These are phyloP conservation scores for Acropora tenuis DNA, from an alignment of 64 coral and sea anemone species.

Conservation along the genomic window DNA sequence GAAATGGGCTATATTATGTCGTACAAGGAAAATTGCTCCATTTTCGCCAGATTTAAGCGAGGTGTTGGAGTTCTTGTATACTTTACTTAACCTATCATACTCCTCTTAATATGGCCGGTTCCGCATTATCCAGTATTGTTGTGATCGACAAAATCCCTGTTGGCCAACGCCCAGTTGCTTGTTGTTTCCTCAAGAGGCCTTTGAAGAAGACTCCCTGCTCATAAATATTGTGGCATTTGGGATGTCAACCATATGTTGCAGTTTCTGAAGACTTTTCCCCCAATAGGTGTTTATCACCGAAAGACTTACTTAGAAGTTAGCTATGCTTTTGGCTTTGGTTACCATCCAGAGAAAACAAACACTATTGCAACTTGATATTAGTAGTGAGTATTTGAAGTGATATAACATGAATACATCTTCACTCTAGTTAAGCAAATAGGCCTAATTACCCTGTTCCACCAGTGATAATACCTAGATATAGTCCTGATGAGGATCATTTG, in stretches of 20 bases:
- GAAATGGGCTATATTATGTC: conserved; percentile 65
- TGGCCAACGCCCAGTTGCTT: conserved; percentile 54
- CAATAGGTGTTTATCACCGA: not conserved
- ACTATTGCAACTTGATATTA: too few species aligned
- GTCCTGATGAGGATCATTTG: conserved; percentile 37
- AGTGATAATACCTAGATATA: conserved; percentile 72
- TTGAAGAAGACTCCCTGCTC: conserved; percentile 53
- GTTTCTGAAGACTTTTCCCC: conserved; percentile 40
- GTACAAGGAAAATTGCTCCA: too few species aligned
- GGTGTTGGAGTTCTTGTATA: too few species aligned
- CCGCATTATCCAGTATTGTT: conserved; percentile 48
- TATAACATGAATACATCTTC: conserved; percentile 68
- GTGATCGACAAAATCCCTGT: conserved; percentile 5
- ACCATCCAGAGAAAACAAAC: too few species aligned
- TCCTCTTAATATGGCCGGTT: too few species aligned
- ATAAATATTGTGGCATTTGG: conserved; percentile 64
- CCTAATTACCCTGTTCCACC: conserved; percentile 73
- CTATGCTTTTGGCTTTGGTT: too few species aligned
- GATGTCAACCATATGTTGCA: conserved; percentile 20
- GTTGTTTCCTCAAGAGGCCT: conserved; percentile 45
- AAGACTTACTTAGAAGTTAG: conserved; percentile 29
- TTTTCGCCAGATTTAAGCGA: too few species aligned
- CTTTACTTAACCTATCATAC: too few species aligned
- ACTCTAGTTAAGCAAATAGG: conserved; percentile 69
- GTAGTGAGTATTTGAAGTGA: conserved; percentile 48